phyloP scores from a whole-genome alignment of 64 coral and sea anemone genomes.

The Montipora sp. region DNA sequence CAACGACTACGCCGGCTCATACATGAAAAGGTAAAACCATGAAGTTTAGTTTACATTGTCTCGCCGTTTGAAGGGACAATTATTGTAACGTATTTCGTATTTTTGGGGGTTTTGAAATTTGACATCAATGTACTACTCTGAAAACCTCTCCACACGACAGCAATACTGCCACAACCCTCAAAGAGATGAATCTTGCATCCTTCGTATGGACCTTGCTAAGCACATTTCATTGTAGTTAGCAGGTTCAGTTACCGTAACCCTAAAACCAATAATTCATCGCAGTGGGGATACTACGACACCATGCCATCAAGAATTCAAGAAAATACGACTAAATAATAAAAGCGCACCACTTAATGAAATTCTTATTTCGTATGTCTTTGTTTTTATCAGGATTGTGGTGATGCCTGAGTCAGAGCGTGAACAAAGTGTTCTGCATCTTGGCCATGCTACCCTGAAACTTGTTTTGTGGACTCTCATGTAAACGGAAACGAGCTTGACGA shows the following conservation, averaged over 20 bases:
- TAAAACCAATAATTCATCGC: background rate
- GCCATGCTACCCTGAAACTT: slow-evolving; percentile 2
- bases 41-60: too few relatives aligned
- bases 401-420: background rate
- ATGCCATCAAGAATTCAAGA: background rate
- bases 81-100: too few relatives aligned
- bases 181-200: too few relatives aligned
- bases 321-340: background rate
- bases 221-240: background rate
- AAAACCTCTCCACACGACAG: background rate
- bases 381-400: slow-evolving; percentile 7
- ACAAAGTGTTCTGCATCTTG: background rate
- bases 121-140: too few relatives aligned
- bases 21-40: too few relatives aligned
- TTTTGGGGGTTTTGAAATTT: too few relatives aligned
- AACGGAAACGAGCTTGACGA: background rate
- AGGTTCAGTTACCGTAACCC: background rate
- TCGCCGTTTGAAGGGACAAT: too few relatives aligned
- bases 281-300: background rate
- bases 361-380: background rate
- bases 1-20: too few relatives aligned
- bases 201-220: background rate
- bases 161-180: too few relatives aligned
- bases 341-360: background rate
- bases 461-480: background rate